Base-by-base conservation (phyloP, 2,888 invertebrate species). In the Nysson spinosus region DNA sequence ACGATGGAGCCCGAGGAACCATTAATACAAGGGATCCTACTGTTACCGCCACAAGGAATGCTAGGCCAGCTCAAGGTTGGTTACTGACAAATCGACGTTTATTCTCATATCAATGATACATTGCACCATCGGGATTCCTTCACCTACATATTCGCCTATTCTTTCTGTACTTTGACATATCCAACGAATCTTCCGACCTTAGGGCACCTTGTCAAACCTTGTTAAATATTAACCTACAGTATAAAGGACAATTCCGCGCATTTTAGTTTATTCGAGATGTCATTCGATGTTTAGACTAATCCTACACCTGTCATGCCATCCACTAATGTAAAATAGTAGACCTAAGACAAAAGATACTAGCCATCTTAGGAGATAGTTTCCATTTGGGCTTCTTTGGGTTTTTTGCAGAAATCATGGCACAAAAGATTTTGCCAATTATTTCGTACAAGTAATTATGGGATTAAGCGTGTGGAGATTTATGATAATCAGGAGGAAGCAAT, bases 401-500 rank as follows among this genome's bases (percentile, higher is more conserved):
- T 52, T 65, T 90, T 90, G 61, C 89, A 96, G 95, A 96, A 95
- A 93, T 91, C 93, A 44, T 94, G 95, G 93, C 93, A 93, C 83
- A 94, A 93, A 77, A 94, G 93, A 81, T 92, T 91, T 81, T 94
- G 94, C 83, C 90, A 94, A 77, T 88, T 96, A 19, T 95, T 93
- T 83, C 93, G 92, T 88, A 91, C 94, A 28, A 95, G 95, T 84
- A 94, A 94, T 83, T 93, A 93, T 88, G 96, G 96, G 19, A 93
- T 96, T 72, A 94, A 95, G 83, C 90, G 96, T 37, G 89, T 96
- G 55, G 96, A 96, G 90, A 92, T 96, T 72, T 95, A 93, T 85
- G 96, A 96, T 77, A 92, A 90, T 80, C 92, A 93, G 86, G 94
- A 94, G 71, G 94, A 95, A 82, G 90, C 90, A 14, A 87, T 90